Evolutionary conservation across 2,797 vertebrate species (phyloP), one percentile per base, ranked within the genome.

Genomic region (Alca torda): DNA sequence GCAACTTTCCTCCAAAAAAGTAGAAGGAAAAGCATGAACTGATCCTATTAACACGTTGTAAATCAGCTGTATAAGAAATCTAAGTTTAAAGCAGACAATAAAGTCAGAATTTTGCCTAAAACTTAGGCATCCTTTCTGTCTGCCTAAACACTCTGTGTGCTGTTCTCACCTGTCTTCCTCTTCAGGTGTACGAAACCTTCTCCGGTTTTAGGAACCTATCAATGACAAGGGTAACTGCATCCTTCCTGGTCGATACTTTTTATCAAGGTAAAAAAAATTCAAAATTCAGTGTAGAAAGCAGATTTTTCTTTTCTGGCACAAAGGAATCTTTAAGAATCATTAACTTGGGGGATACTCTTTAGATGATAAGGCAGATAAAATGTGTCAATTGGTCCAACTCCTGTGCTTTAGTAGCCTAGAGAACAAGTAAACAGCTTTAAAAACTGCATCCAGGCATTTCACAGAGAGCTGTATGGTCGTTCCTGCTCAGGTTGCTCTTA

Each of bases 351-450:
- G 72, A 53, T 83, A 5, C 17, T 46, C 39, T 79, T n/a, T 33
- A 83, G n/a, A 60, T 54, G 56, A 64, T 76, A 59, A 76, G 35
- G 39, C 43, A 86, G 76, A 78, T 89, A 74, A 80, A 95, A 67
- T 41, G 75, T 93, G 76, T 26, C 82, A 85, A 35, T 51, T 91
- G 53, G 50, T 88, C 53, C 45, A 94, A 51, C 45, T 87, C 48
- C 87, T 88, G 41, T 78, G 68, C 45, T 75, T 83, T 67, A 31
- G n/a, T 53, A 90, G 43, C 60, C 72, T 72, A 60, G 53, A 87
- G 79, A 87, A 41, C 31, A 80, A 80, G 60, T 16, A 41, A 77
- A 85, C 31, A 68, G 48, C 63, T 92, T 87, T 76, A 57, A 56
- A 87, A 84, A 63, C 10, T 31, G 45, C 45, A 65, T 59, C 64